These are phyloP conservation scores for Eurypyga helias DNA, from an alignment of 2,113 vertebrate genomes.

Conservation along the genomic window DNA sequence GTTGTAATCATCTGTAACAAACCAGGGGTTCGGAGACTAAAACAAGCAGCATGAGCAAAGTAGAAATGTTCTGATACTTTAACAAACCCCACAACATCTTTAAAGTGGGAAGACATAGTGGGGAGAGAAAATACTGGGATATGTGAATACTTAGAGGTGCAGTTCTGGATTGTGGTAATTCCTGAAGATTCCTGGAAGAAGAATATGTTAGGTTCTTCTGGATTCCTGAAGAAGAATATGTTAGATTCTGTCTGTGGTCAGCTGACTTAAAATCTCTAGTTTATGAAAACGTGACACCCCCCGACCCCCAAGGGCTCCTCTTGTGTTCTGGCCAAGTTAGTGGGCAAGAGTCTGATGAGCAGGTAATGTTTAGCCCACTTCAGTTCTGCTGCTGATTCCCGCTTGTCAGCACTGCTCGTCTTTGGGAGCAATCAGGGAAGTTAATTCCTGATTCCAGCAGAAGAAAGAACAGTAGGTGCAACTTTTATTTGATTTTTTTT, in stretches of 20 bases:
- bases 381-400: neutral
- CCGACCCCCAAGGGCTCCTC: rapidly evolving
- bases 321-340: neutral
- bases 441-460: neutral
- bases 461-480: neutral
- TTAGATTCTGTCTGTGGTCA: neutral
- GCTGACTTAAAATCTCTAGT: neutral
- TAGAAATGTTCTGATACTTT: neutral
- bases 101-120: neutral
- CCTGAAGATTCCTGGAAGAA: too few species aligned
- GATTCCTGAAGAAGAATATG: too few species aligned
- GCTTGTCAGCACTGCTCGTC: neutral
- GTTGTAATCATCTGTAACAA: neutral
- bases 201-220: neutral
- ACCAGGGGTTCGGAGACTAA: neutral
- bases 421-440: neutral
- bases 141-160: neutral
- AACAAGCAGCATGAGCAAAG: neutral
- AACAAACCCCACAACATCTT: neutral
- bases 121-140: neutral
- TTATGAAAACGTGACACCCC: neutral
- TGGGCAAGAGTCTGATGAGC: neutral
- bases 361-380: neutral
- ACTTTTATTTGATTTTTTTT: neutral
- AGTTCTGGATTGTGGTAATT: neutral